Percentiles rank a stretch among this genome's conserved stretches.
Conservation (phyloP, 1,140 invertebrate species). For the Zophobas morio region DNA sequence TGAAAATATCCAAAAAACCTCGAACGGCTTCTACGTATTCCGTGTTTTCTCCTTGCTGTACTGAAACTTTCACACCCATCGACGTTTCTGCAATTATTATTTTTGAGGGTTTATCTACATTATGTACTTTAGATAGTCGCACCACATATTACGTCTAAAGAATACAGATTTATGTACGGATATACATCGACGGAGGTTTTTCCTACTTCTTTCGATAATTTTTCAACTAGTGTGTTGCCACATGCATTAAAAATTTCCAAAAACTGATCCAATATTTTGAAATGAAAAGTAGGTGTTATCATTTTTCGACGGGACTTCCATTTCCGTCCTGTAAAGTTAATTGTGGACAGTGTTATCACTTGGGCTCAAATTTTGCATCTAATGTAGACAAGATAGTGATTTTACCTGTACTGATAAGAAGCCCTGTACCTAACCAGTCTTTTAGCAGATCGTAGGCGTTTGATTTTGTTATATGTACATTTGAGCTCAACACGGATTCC, state of each 20-base stretch:
- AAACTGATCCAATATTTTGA: conserved; percentile 84
- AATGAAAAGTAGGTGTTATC: conserved; percentile 86
- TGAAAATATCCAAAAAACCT: conserved; percentile 50
- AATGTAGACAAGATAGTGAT: background rate
- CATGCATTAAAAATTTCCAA: conserved; percentile 83
- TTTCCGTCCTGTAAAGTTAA: conserved; percentile 50
- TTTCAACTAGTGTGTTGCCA: conserved; percentile 74
- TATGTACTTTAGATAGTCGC: conserved; percentile 60
- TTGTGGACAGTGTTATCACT: too few species aligned
- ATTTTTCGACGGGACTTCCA: conserved; percentile 82
- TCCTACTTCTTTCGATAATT: conserved; percentile 65
- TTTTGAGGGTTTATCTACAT: conserved; percentile 8
- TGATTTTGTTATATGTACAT: conserved; percentile 31
- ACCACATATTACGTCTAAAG: conserved; percentile 89
- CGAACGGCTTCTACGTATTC: conserved; percentile 51
- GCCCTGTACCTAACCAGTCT: conserved; percentile 23
- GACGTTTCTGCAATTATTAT: conserved; percentile 52
- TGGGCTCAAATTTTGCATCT: too few species aligned
- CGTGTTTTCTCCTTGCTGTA: conserved; percentile 47
- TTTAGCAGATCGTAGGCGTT: conserved; percentile 17
- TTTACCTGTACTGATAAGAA: conserved; percentile 35
- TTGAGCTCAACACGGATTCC: conserved; percentile 8
- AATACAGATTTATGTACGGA: conserved; percentile 76
- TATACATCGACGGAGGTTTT: conserved; percentile 75
- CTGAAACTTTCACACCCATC: conserved; percentile 52